Conservation (phyloP, 2,888 invertebrate species). For the Lepidocyrtoides sp. region DNA sequence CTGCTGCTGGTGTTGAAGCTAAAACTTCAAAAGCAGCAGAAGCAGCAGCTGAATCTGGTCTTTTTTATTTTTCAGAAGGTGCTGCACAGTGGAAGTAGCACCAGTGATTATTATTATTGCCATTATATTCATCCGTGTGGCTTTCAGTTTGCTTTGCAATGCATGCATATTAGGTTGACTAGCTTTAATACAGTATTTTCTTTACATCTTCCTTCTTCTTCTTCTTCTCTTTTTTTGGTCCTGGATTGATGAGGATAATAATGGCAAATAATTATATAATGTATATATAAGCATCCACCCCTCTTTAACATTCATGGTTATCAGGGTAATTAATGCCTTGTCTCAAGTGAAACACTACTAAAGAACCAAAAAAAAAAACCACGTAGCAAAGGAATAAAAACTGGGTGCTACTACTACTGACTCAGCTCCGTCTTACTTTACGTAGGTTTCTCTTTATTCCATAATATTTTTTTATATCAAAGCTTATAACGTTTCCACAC, state of each 20-base stretch:
- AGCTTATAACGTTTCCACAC: constrained; percentile 37
- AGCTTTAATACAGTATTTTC: not conserved
- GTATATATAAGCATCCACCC: constrained; percentile 75
- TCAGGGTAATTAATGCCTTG: constrained; percentile 78
- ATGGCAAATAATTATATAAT: constrained; percentile 78
- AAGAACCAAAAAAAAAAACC: constrained; percentile 8
- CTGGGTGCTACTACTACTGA: constrained; percentile 33
- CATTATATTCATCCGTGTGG: not conserved
- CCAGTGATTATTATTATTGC: constrained; percentile 10
- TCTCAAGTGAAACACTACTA: constrained; percentile 63
- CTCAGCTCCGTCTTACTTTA: constrained; percentile 7
- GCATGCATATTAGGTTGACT: not conserved
- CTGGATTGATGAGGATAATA: constrained; percentile 63
- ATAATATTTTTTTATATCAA: constrained; percentile 4
- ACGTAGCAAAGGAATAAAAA: constrained; percentile 19
- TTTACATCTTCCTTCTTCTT: constrained; percentile 11
- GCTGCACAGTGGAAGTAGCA: not conserved
- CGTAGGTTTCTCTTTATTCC: not conserved
- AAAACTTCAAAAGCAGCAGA: not conserved
- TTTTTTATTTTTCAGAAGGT: constrained; percentile 40
- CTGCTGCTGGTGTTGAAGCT: constrained; percentile 36
- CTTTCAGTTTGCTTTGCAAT: not conserved
- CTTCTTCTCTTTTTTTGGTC: constrained; percentile 46
- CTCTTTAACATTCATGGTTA: constrained; percentile 79
- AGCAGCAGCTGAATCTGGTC: constrained; percentile 30